Evolutionary conservation across 2,113 vertebrate genomes (phyloP).

Genomic region (Forbesichthys agassizii): DNA sequence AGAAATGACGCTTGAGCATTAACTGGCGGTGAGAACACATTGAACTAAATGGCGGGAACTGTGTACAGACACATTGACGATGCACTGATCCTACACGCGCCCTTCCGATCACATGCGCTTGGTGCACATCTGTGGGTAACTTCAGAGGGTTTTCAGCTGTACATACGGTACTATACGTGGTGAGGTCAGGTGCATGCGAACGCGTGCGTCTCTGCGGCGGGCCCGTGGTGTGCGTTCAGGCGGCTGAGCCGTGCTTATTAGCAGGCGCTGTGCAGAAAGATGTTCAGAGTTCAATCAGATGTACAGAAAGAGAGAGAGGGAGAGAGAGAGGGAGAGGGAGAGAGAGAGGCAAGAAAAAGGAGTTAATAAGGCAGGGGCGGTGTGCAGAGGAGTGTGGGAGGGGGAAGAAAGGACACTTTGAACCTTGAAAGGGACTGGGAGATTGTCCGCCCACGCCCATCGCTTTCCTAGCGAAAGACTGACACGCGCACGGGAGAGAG

Average conservation of each 20-base stretch:
- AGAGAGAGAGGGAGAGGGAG: not conserved
- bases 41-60: no score
- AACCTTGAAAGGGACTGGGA: conserved; percentile 70
- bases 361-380: conserved; percentile 67
- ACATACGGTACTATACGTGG: not conserved
- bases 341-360: not conserved
- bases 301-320: not conserved
- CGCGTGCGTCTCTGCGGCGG: no score
- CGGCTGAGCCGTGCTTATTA: conserved; percentile 46
- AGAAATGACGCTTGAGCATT: not conserved
- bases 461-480: conserved; percentile 27
- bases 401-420: conserved; percentile 61
- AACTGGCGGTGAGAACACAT: not conserved
- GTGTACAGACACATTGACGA: no score
- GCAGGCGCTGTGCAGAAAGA: not conserved
- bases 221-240: not conserved
- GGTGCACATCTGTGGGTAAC: no score
- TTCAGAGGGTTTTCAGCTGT: not conserved
- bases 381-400: conserved; percentile 52
- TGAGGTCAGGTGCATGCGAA: not conserved
- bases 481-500: conserved; percentile 29
- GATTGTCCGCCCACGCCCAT: conserved; percentile 65
- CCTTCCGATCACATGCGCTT: no score
- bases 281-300: no score
- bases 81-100: no score